A percentile compares a stretch with the other conserved stretches of the same genome.
phyloP scores from a whole-genome alignment of 2,888 invertebrate genomes.

The Gari tellinella region DNA sequence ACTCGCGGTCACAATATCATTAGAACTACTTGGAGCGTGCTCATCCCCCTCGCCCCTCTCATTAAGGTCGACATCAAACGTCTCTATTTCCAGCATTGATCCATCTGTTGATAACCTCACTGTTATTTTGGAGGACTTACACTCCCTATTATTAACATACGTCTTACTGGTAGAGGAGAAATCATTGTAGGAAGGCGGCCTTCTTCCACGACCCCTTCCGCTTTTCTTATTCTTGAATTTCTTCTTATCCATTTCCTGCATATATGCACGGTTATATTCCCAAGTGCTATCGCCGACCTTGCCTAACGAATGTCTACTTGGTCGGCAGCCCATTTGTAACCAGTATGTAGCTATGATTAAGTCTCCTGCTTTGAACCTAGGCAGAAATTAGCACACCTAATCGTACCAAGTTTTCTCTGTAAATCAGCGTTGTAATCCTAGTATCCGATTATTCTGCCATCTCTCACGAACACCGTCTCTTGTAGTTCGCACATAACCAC shows the following conservation, averaged over 20 bases:
- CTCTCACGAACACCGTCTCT: too few species aligned
- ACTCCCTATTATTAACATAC: constrained; percentile 49
- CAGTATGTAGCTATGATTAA: too few species aligned
- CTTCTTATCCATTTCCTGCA: constrained; percentile 27
- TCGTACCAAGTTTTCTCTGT: too few species aligned
- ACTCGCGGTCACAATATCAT: too few species aligned
- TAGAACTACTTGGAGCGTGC: too few species aligned
- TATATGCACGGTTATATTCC: constrained; percentile 36
- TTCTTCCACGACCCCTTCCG: constrained; percentile 16
- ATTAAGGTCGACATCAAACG: constrained; percentile 61
- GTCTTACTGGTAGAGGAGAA: constrained; percentile 64
- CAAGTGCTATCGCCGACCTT: constrained; percentile 50
- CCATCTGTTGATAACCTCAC: constrained; percentile 71
- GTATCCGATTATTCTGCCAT: too few species aligned
- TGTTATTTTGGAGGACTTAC: constrained; percentile 67
- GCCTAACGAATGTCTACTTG: constrained; percentile 43
- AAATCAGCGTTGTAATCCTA: too few species aligned
- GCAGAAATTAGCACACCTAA: too few species aligned
- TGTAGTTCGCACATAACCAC: too few species aligned
- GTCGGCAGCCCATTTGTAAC: constrained; percentile 47
- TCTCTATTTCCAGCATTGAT: constrained; percentile 70
- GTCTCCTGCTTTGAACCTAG: too few species aligned
- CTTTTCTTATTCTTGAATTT: constrained; percentile 37
- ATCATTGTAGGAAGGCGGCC: constrained; percentile 35
- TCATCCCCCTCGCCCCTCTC: constrained; percentile 1